These are phyloP conservation scores for Argynnis bischoffii DNA, from an alignment of 2,888 invertebrate species.

Conservation along the genomic window DNA sequence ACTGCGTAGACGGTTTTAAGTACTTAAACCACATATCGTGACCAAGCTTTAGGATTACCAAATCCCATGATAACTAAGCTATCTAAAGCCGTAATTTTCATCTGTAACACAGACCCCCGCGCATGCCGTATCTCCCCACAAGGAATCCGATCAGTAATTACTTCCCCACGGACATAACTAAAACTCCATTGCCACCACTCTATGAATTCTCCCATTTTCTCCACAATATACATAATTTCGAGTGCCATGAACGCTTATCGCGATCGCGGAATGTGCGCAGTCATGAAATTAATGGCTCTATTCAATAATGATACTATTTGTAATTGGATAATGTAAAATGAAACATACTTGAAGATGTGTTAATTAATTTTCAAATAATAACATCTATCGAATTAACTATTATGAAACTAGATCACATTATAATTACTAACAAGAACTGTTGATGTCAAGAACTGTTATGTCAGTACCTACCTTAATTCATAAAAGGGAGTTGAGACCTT, in stretches of 20 bases:
- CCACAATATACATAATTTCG: slow-evolving; percentile 47
- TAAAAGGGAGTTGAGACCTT: no score
- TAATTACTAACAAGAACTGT: no score
- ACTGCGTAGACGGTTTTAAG: neutral
- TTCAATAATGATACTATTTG: slow-evolving; percentile 27
- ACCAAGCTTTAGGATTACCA: slow-evolving; percentile 13
- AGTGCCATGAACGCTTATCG: slow-evolving; percentile 50
- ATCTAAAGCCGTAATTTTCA: slow-evolving; percentile 36
- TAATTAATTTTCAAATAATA: slow-evolving; percentile 5
- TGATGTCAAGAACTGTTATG: no score
- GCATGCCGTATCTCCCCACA: slow-evolving; percentile 58
- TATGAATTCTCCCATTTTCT: slow-evolving; percentile 49
- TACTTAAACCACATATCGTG: slow-evolving; percentile 14
- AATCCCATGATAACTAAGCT: slow-evolving; percentile 33
- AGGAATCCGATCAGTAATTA: slow-evolving; percentile 67
- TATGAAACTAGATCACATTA: no score
- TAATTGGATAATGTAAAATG: slow-evolving; percentile 10
- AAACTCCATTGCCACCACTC: slow-evolving; percentile 55
- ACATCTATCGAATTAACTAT: no score
- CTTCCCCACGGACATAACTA: slow-evolving; percentile 55
- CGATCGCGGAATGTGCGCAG: slow-evolving; percentile 50
- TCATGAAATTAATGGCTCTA: slow-evolving; percentile 51
- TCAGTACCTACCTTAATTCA: no score
- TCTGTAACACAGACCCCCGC: slow-evolving; percentile 44
- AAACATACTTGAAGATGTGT: no score